A percentile compares a stretch with the other conserved stretches of the same genome.
Evolutionary conservation across 2,113 vertebrate genomes (phyloP).

Genomic region (Dipodomys merriami): DNA sequence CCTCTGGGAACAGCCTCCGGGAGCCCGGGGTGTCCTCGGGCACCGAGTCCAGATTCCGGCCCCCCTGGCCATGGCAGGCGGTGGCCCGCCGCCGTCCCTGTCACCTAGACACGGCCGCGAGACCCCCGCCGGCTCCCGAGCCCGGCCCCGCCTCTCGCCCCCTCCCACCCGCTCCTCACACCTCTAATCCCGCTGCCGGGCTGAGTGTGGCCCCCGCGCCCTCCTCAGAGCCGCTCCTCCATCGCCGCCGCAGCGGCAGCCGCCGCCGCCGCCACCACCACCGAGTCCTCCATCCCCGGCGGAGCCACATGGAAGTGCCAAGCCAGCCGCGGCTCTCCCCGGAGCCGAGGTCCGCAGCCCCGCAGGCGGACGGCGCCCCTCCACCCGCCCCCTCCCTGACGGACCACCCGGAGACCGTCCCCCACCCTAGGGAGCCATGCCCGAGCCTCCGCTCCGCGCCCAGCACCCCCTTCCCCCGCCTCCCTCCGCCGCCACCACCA

Average conservation of each 20-base stretch:
- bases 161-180: constrained; percentile 73
- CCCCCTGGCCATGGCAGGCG: constrained; percentile 50
- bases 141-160: constrained; percentile 56
- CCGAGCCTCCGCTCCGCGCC: constrained; percentile 67
- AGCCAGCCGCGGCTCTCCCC: constrained; percentile 59
- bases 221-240: constrained; percentile 77
- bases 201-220: constrained; percentile 68
- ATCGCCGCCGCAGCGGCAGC: constrained; percentile 72
- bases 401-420: constrained; percentile 40
- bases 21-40: constrained; percentile 24
- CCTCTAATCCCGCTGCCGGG: constrained; percentile 78
- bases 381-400: constrained; percentile 69
- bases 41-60: constrained; percentile 49
- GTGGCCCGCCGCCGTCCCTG: constrained; percentile 63
- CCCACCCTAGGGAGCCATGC: constrained; percentile 62
- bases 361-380: constrained; percentile 16
- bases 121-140: constrained; percentile 39
- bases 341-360: constrained; percentile 69
- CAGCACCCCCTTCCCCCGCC: constrained; percentile 76
- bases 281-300: constrained; percentile 71
- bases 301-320: constrained; percentile 75
- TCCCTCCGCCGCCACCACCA: constrained; percentile 76
- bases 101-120: constrained; percentile 53
- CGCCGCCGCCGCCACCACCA: constrained; percentile 75
- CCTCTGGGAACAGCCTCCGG: neutral